These are phyloP conservation scores for Lissonota sp. DNA, from an alignment of 2,888 invertebrate species.

Conservation along the genomic window DNA sequence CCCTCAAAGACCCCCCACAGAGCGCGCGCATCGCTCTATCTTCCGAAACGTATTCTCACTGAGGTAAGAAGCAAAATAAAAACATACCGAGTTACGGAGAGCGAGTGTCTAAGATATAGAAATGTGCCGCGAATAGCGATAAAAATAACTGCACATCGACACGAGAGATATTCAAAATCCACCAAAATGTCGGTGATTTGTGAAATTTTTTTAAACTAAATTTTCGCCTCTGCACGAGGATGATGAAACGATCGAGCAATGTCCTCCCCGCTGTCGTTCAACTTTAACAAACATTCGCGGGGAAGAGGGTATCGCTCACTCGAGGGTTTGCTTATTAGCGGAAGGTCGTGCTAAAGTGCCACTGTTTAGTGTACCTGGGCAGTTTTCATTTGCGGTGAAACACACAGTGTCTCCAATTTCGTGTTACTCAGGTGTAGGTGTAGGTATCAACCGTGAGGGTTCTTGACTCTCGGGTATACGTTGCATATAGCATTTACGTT, in stretches of 20 bases:
- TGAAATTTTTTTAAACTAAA: not conserved
- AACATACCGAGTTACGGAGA: too few species aligned
- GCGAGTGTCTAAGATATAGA: too few species aligned
- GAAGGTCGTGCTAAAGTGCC: conserved; percentile 74
- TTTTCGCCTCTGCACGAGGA: not conserved
- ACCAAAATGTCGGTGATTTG: not conserved
- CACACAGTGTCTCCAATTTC: conserved; percentile 65
- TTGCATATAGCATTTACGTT: conserved; percentile 3
- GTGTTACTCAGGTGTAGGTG: conserved; percentile 49
- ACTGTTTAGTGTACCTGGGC: conserved; percentile 73
- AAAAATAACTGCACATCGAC: not conserved
- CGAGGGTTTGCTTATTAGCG: conserved; percentile 72
- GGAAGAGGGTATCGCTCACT: conserved; percentile 56
- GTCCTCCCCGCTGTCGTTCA: conserved; percentile 61
- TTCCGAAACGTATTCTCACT: not conserved
- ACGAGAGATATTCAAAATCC: not conserved
- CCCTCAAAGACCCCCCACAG: not conserved
- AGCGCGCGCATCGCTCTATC: not conserved
- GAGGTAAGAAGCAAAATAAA: not conserved
- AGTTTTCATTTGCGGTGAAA: conserved; percentile 66
- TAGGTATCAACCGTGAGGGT: conserved; percentile 51
- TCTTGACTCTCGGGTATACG: conserved; percentile 60
- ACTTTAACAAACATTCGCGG: conserved; percentile 70
- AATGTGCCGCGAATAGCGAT: too few species aligned
- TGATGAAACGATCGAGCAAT: conserved; percentile 26